These are phyloP conservation scores for Craterocephalus amniculus DNA, from an alignment of 2,797 vertebrate genomes.

Conservation along the genomic window DNA sequence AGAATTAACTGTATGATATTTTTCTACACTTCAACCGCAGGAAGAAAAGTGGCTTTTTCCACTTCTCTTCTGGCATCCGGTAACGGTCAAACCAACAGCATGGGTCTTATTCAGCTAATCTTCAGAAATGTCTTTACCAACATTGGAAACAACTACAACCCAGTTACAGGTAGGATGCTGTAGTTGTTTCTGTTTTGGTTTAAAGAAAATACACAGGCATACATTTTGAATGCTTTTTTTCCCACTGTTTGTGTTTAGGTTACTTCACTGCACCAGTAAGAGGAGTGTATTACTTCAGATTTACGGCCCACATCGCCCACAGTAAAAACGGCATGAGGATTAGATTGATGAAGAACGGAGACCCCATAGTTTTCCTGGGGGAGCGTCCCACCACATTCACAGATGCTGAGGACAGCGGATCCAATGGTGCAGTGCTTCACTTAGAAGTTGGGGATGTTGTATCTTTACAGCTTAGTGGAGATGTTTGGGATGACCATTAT, in stretches of 20 bases:
- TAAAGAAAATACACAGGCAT: background rate
- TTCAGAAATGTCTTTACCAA: conserved; percentile 52
- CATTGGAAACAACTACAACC: conserved; percentile 53
- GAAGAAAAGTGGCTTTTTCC: conserved; percentile 47
- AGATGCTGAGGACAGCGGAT: conserved; percentile 26
- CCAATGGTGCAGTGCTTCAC: conserved; percentile 41
- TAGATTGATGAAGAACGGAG: conserved; percentile 21
- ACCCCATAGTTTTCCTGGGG: background rate
- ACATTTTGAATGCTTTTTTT: background rate
- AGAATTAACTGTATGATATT: background rate
- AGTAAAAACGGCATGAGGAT: accelerated
- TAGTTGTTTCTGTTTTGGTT: background rate
- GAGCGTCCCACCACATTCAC: accelerated
- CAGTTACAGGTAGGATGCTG: conserved; percentile 36
- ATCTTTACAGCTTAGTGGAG: accelerated
- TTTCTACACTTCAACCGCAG: conserved; percentile 24
- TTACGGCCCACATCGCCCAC: background rate
- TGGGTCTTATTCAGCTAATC: background rate
- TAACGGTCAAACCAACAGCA: background rate
- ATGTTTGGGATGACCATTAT: conserved; percentile 39
- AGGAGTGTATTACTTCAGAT: conserved; percentile 51
- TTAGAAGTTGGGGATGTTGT: conserved; percentile 45
- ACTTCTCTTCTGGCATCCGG: conserved; percentile 35
- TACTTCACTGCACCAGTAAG: conserved; percentile 40
- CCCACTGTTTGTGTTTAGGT: conserved; percentile 31